Evolutionary conservation across 2,797 vertebrate species (phyloP).

Genomic region (Acropternis orthonyx): DNA sequence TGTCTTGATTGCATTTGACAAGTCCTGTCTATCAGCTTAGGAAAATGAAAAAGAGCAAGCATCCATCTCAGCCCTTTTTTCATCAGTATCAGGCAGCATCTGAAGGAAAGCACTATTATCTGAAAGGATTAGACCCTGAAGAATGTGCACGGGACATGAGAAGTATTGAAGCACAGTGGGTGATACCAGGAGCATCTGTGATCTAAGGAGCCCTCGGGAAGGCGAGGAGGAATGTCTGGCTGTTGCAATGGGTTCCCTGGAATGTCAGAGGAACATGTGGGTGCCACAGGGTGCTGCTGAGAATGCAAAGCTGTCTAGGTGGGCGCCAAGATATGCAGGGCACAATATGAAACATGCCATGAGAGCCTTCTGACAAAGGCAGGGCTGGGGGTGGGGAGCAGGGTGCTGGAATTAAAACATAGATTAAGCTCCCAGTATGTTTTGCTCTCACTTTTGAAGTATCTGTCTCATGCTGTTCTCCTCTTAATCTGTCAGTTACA

Average conservation of each 20-base stretch:
- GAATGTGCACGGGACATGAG: slow-evolving; percentile 31
- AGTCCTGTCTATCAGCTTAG: slow-evolving; percentile 22
- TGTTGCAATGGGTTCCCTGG: slow-evolving; percentile 49
- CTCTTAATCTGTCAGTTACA: slow-evolving; percentile 32
- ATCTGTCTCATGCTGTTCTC: slow-evolving; percentile 43
- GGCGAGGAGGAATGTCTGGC: slow-evolving; percentile 35
- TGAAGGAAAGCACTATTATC: slow-evolving; percentile 4
- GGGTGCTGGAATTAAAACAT: neutral
- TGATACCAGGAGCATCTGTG: slow-evolving; percentile 39
- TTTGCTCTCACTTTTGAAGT: slow-evolving; percentile 26
- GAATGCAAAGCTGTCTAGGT: slow-evolving; percentile 58
- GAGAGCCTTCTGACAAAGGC: neutral
- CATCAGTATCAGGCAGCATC: neutral
- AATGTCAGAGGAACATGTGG: slow-evolving; percentile 54
- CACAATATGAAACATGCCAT: neutral
- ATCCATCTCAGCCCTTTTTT: neutral
- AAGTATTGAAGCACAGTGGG: slow-evolving; percentile 27
- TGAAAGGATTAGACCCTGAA: slow-evolving; percentile 18
- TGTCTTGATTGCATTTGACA: slow-evolving; percentile 25
- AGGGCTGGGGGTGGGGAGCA: neutral
- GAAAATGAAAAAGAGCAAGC: slow-evolving; percentile 53
- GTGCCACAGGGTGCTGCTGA: slow-evolving; percentile 49
- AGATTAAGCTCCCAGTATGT: neutral
- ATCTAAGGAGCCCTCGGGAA: slow-evolving; percentile 13
- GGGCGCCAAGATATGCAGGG: slow-evolving; percentile 46